Percentiles rank a stretch among this genome's conserved stretches.
Conservation (phyloP, 2,888 invertebrate species). For the Panopea generosa region DNA sequence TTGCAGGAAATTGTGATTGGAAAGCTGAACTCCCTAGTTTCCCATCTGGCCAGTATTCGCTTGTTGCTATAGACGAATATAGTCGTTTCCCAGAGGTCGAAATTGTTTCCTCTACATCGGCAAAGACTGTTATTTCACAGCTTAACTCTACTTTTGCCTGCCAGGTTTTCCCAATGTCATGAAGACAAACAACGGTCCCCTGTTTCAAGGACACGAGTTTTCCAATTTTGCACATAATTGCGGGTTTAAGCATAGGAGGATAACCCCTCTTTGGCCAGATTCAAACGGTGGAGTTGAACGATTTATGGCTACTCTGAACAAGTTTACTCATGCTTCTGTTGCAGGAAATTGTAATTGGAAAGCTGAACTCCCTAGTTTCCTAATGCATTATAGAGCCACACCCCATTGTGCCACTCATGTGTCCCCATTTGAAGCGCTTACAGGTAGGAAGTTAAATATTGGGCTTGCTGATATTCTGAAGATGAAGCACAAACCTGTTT, state of each 20-base stretch:
- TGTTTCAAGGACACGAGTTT: constrained; percentile 52
- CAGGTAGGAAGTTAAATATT: too few relatives aligned
- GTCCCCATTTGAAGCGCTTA: too few relatives aligned
- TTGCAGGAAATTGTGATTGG: constrained; percentile 40
- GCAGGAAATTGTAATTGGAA: constrained; percentile 37
- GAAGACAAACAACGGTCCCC: too few relatives aligned
- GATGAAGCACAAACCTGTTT: too few relatives aligned
- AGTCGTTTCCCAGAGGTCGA: too few relatives aligned
- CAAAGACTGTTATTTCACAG: constrained; percentile 32
- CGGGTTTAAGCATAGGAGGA: constrained; percentile 66
- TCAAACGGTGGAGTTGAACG: too few relatives aligned
- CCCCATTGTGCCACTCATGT: too few relatives aligned
- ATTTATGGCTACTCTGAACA: too few relatives aligned
- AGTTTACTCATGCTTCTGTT: constrained; percentile 53
- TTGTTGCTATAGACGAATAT: constrained; percentile 40
- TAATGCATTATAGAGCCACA: constrained; percentile 39
- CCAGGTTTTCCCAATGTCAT: constrained; percentile 38
- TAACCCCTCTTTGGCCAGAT: constrained; percentile 60
- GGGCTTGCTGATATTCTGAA: too few relatives aligned
- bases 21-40: constrained; percentile 31
- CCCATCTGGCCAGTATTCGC: constrained; percentile 24
- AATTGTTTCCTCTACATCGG: constrained; percentile 26
- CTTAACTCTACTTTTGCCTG: constrained; percentile 34
- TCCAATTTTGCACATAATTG: constrained; percentile 46
- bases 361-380: constrained; percentile 31